Base-by-base conservation (phyloP, 2,797 vertebrate genomes). In the Heliangelus exortis region DNA sequence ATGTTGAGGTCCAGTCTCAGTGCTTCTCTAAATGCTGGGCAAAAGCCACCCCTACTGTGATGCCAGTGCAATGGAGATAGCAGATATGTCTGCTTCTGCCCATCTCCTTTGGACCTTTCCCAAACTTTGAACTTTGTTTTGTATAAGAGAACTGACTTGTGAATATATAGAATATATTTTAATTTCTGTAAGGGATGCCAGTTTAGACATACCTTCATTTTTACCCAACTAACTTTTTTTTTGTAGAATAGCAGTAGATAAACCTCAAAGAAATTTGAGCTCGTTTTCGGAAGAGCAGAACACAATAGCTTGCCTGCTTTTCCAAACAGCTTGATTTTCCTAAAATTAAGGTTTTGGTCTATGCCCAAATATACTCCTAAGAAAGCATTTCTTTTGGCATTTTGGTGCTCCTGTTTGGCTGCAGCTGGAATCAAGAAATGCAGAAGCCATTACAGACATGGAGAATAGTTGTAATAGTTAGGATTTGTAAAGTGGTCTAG, bases 341-440 rank as follows among this genome's bases (percentile, higher is more conserved):
- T 86, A 68, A 92, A 93, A 67, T 58, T 73, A 50, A 72, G 10
- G 2, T 71, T 89, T 93, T 81, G 26, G 9, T 54, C 2, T 59
- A 63, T 86, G 48, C 39, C 16, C 58, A 89, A 91, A 90, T 55
- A 33, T 34, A 54, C 16, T 50, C 73, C 19, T 73, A 91, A 72
- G 12, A 59, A 91, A 86, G 55, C 3, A 61, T 77, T 93, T 90
- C 47, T 57, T 77, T 41, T 28, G 39, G 53, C 71, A 58, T 67
- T 93, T 91, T 84, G 57, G 41, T 88, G 34, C 66, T 94, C 67
- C 51, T 84, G 15, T 84, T 96, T 93, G 87, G 63, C 62, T 81
- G 18, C 63, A 90, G 0, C 15, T 31, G 19, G 59, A 65, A 68
- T 12, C 7, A 33, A 82, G 76, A 81, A 90, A 86, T 41, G 41